Conservation (phyloP, 2,113 vertebrate genomes). For the Engraulis encrasicolus region DNA sequence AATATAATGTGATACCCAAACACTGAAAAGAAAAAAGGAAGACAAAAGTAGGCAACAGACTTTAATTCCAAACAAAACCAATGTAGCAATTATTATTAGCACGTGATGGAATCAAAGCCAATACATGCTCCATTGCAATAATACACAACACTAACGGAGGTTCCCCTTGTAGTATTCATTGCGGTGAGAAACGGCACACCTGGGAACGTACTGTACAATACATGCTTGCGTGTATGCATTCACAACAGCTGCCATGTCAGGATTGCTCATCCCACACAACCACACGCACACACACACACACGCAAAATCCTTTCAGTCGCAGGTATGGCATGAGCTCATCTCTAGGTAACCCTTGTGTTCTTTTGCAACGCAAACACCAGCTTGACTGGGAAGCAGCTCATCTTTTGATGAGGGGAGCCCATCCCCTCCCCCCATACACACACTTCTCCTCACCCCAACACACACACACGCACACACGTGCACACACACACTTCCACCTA, state of each 20-base stretch:
- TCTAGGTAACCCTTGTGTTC: slow-evolving; percentile 57
- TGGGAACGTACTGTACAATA: neutral
- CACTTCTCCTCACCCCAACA: too few relatives aligned
- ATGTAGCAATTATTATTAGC: too few relatives aligned
- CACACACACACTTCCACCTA: too few relatives aligned
- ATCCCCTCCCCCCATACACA: slow-evolving; percentile 44
- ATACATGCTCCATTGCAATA: neutral
- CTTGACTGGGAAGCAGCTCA: slow-evolving; percentile 66
- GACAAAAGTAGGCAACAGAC: neutral
- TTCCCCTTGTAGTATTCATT: neutral
- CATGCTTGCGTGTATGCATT: neutral
- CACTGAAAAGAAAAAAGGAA: neutral
- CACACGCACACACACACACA: too few relatives aligned
- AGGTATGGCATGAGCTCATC: slow-evolving; percentile 62
- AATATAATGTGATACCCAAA: neutral
- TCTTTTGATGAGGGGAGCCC: too few relatives aligned
- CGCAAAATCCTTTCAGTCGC: slow-evolving; percentile 63
- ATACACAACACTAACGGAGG: neutral
- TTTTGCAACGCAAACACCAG: slow-evolving; percentile 54
- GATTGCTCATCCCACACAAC: slow-evolving; percentile 54
- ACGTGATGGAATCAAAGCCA: neutral
- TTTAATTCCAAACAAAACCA: too few relatives aligned
- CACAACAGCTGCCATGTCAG: slow-evolving; percentile 27
- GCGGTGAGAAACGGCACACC: neutral
- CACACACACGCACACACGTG: too few relatives aligned